Evolutionary conservation across 2,888 invertebrate genomes (phyloP).

Genomic region (Lydus trimaculatus): DNA sequence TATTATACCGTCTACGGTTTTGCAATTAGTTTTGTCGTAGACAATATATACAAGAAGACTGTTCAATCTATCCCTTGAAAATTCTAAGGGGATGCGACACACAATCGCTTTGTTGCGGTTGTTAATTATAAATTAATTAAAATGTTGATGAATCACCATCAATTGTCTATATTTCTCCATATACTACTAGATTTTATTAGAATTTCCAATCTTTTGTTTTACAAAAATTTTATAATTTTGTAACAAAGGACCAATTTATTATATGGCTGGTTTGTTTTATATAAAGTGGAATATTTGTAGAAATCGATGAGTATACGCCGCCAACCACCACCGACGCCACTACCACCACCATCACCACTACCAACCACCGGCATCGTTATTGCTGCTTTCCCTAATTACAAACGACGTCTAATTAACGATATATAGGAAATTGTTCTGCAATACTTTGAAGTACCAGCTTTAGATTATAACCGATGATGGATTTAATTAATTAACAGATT

Average conservation of each 20-base stretch:
- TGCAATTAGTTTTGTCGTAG: conserved; percentile 29
- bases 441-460: conserved; percentile 59
- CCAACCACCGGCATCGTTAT: not conserved
- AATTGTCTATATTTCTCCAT: conserved; percentile 44
- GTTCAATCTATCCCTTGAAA: conserved; percentile 5
- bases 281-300: conserved; percentile 56
- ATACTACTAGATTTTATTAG: not conserved
- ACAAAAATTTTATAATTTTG: not conserved
- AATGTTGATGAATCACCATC: conserved; percentile 58
- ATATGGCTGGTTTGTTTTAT: conserved; percentile 51
- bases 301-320: conserved; percentile 53
- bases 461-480: conserved; percentile 57
- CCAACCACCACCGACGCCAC: conserved; percentile 34
- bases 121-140: conserved; percentile 60
- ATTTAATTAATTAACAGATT: conserved; percentile 62
- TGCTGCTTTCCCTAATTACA: conserved; percentile 56
- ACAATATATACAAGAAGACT: not conserved
- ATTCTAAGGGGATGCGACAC: conserved; percentile 20
- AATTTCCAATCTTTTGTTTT: not conserved
- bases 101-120: conserved; percentile 58
- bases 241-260: not conserved
- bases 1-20: conserved; percentile 25
- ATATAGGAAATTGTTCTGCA: conserved; percentile 61
- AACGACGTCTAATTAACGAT: conserved; percentile 61
- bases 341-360: conserved; percentile 16